Evolutionary conservation across 2,113 vertebrate genomes (phyloP), one percentile per base, ranked within the genome.

Genomic region (Dascyllus trimaculatus): DNA sequence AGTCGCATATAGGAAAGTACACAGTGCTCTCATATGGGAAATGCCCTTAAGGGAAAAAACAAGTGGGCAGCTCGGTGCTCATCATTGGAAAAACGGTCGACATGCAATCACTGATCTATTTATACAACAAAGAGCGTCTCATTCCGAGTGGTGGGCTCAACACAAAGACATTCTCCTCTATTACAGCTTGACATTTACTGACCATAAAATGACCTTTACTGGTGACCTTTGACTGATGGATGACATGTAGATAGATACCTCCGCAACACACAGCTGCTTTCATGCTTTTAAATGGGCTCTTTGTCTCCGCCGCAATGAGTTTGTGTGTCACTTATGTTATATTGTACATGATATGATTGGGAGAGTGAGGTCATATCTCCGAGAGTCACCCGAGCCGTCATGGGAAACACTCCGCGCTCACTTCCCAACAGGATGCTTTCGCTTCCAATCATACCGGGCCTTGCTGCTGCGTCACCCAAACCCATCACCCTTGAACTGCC

Each of bases 121-220:
- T 73, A 63, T 80, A 54, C 18, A 26, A 66, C 49, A 71, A 43
- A 46, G 43, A 2, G 48, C 2, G 57, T 64, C 60, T 65, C 58
- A 73, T 67, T 75, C 19, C 24, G 56, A 59, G 26, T 2, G 45
- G 51, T 53, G 15, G 29, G 11, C 49, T 63, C n/a, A 15, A 25
- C 66, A 85, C 72, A 76, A 61, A 81, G 79, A 57, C 69, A 0
- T 58, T 67, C 71, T 71, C 71, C 19, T 53, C n/a, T 46, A 14
- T 58, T 51, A 51, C 71, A 68, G 58, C 35, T 24, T 85, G 85
- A 89, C 84, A 83, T 90, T 89, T 85, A 64, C 49, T 22, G 81
- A 78, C 21, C 61, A 59, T 57, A 25, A 24, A 49, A 40, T 58
- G 71, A 74, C 75, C 75, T 59, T 82, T 60, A 57, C 46, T 53